Conservation (phyloP, 2,797 vertebrate species). For the Buphagus erythrorhynchus region DNA sequence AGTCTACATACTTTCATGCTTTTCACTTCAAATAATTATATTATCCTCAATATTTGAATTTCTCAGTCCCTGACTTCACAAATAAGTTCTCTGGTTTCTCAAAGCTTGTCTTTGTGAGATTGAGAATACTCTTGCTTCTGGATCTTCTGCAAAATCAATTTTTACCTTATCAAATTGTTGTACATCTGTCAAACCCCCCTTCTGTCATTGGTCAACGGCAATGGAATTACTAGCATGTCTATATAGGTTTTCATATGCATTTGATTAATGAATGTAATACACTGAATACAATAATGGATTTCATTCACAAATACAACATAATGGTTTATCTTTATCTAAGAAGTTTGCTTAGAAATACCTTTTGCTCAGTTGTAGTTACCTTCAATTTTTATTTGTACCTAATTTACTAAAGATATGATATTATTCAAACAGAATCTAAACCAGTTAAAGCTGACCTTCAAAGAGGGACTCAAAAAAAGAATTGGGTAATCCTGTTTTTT, state of each 20-base stretch:
- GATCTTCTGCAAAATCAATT: not conserved
- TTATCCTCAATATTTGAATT: not conserved
- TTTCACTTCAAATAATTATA: not conserved
- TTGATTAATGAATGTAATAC: not conserved
- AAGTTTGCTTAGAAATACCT: not conserved
- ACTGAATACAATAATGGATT: not conserved
- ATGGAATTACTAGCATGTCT: not conserved
- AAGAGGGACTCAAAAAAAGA: not conserved
- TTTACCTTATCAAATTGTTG: not conserved
- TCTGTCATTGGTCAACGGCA: not conserved
- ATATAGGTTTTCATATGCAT: not conserved
- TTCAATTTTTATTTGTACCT: not conserved
- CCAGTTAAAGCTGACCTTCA: not conserved
- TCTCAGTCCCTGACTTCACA: not conserved
- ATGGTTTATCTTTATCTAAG: not conserved
- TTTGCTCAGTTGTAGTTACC: not conserved
- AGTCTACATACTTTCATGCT: not conserved
- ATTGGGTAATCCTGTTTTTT: not conserved
- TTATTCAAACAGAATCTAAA: not conserved
- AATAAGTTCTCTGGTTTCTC: not conserved
- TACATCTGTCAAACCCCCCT: not conserved
- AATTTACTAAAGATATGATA: not conserved
- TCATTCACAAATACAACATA: not conserved
- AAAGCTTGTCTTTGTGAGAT: not conserved
- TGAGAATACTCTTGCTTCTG: not conserved